Evolutionary conservation across 2,797 vertebrate species (phyloP).

Genomic region (Onychomys leucogaster): DNA sequence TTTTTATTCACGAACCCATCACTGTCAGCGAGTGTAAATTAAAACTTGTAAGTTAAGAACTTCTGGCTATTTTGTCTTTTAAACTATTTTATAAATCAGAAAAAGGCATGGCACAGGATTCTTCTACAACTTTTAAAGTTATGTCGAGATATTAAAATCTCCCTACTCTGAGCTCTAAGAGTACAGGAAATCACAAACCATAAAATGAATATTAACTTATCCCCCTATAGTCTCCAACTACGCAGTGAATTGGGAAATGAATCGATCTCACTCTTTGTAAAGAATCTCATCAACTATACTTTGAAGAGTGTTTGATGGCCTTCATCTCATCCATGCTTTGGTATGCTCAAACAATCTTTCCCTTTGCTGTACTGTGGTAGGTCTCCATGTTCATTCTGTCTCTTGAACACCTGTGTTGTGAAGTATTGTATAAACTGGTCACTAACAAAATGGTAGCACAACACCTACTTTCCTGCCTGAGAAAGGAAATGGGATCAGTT

Average conservation of each 20-base stretch:
- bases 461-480: background rate
- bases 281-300: background rate
- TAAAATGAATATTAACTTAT: background rate
- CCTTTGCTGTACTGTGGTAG: background rate
- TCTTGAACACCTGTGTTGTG: background rate
- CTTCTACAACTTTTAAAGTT: background rate
- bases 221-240: background rate
- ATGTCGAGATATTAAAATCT: background rate
- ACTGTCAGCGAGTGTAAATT: background rate
- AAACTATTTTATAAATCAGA: constrained; percentile 17
- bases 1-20: background rate
- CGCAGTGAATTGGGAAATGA: background rate
- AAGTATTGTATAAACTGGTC: background rate
- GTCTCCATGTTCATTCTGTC: background rate
- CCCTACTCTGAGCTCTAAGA: background rate
- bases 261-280: background rate
- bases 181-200: background rate
- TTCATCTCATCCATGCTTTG: background rate
- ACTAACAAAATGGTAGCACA: background rate
- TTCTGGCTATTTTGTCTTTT: background rate
- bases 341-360: background rate
- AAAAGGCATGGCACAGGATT: background rate
- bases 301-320: background rate
- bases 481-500: background rate
- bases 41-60: background rate